A percentile compares a stretch with the other conserved stretches of the same genome.
Evolutionary conservation across 2,888 invertebrate species (phyloP).

Genomic region (Chalcis sispes): DNA sequence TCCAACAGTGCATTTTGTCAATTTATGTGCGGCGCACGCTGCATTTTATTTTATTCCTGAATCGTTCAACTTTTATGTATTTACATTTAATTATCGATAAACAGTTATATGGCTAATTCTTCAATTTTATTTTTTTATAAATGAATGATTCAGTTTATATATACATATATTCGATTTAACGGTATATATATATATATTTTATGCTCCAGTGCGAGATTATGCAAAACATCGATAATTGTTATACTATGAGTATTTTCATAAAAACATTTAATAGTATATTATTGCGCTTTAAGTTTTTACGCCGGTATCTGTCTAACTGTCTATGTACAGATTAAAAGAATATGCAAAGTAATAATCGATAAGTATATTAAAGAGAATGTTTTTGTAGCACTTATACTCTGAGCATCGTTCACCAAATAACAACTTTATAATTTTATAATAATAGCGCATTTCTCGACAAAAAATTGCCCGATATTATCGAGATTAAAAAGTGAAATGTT

Average conservation of each 20-base stretch:
- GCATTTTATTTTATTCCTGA: too few relatives aligned
- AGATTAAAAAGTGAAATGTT: too few relatives aligned
- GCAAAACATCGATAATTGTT: too few relatives aligned
- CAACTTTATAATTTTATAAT: too few relatives aligned
- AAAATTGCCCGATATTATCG: too few relatives aligned
- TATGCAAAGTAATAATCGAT: background rate
- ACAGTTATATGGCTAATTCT: conserved; percentile 17
- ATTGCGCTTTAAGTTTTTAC: background rate
- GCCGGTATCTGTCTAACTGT: background rate
- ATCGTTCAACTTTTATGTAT: background rate
- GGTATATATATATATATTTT: too few relatives aligned
- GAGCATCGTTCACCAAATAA: too few relatives aligned
- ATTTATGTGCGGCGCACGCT: background rate
- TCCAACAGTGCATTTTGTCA: conserved; percentile 16
- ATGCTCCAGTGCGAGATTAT: too few relatives aligned
- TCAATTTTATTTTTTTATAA: background rate
- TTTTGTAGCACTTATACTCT: background rate
- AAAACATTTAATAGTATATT: background rate
- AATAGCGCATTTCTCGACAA: too few relatives aligned
- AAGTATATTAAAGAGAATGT: background rate
- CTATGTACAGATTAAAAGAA: background rate
- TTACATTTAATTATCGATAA: conserved; percentile 7
- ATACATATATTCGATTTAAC: too few relatives aligned
- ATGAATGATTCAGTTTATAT: background rate
- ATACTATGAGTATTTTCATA: too few relatives aligned